Conservation (phyloP, 92 coral and sea anemone genomes). For the Zoanthus solanderi region DNA sequence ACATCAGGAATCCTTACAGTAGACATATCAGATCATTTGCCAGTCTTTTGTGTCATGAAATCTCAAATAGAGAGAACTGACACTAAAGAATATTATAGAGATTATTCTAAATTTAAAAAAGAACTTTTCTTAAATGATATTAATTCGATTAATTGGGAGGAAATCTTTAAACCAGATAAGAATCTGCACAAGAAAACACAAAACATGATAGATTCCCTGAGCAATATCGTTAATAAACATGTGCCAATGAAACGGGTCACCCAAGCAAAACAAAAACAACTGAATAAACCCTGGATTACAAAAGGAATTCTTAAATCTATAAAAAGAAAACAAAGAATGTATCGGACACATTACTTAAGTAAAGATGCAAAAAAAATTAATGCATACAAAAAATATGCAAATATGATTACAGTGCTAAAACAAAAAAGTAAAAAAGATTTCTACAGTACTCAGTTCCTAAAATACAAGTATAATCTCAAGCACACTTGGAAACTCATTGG, state of each 20-base stretch:
- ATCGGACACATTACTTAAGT: conserved; percentile 30
- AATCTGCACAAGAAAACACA: conserved; percentile 49
- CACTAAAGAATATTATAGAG: conserved; percentile 47
- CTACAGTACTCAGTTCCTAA: conserved; percentile 40
- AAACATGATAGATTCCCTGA: conserved; percentile 43
- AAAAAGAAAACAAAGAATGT: conserved; percentile 52
- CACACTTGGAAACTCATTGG: conserved; percentile 60
- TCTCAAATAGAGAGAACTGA: conserved; percentile 27
- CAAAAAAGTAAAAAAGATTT: conserved; percentile 49
- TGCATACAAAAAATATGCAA: conserved; percentile 53
- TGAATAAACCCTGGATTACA: not conserved
- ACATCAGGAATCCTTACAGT: conserved; percentile 50
- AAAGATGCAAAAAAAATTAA: conserved; percentile 21
- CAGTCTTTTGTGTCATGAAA: conserved; percentile 56
- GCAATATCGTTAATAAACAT: conserved; percentile 57
- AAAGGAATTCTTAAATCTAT: conserved; percentile 53
- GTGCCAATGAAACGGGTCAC: conserved; percentile 54
- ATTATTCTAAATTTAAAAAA: conserved; percentile 57
- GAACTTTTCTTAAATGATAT: conserved; percentile 58
- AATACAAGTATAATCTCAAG: conserved; percentile 44
- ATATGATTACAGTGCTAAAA: conserved; percentile 40
- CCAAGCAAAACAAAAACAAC: conserved; percentile 30
- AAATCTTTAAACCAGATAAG: conserved; percentile 13
- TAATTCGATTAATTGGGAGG: conserved; percentile 43
- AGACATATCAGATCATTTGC: conserved; percentile 46